These are phyloP conservation scores for Menidia beryllina DNA, from an alignment of 2,113 vertebrate genomes.

Conservation along the genomic window DNA sequence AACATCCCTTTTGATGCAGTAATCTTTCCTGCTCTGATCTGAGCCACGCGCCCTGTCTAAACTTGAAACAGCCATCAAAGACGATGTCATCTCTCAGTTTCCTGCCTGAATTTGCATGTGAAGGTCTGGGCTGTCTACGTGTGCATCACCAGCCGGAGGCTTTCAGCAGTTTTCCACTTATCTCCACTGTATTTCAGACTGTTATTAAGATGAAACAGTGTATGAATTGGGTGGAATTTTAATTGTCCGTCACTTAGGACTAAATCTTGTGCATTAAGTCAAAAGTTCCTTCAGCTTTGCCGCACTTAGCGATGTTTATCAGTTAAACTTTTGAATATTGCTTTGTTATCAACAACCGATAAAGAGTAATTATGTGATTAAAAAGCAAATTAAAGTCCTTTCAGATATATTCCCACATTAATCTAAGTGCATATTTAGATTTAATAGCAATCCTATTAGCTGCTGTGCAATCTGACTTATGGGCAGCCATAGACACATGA, in stretches of 20 bases:
- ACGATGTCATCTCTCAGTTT: slow-evolving; percentile 17
- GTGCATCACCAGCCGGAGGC: slow-evolving; percentile 7
- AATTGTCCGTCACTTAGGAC: background rate
- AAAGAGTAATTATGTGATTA: background rate
- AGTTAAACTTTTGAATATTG: background rate
- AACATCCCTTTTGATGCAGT: slow-evolving; percentile 49
- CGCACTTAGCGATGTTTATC: background rate
- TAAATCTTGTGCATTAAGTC: background rate
- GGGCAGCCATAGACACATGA: background rate
- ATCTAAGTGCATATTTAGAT: background rate
- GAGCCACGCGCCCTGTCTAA: slow-evolving; percentile 39
- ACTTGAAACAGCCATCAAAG: slow-evolving; percentile 28
- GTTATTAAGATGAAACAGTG: background rate
- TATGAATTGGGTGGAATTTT: background rate
- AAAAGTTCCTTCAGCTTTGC: background rate
- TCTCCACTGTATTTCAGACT: slow-evolving; percentile 8
- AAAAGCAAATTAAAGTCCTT: slow-evolving; percentile 7
- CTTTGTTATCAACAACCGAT: background rate
- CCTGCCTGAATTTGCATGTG: slow-evolving; percentile 6
- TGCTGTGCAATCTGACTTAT: slow-evolving; percentile 6
- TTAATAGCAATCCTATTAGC: slow-evolving; percentile 17
- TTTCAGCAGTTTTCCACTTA: slow-evolving; percentile 22
- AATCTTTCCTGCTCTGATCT: slow-evolving; percentile 49
- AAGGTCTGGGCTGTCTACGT: slow-evolving; percentile 25
- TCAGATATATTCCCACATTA: background rate